These are phyloP conservation scores for Megalops cyprinoides DNA, from an alignment of 2,797 vertebrate species.

Conservation along the genomic window DNA sequence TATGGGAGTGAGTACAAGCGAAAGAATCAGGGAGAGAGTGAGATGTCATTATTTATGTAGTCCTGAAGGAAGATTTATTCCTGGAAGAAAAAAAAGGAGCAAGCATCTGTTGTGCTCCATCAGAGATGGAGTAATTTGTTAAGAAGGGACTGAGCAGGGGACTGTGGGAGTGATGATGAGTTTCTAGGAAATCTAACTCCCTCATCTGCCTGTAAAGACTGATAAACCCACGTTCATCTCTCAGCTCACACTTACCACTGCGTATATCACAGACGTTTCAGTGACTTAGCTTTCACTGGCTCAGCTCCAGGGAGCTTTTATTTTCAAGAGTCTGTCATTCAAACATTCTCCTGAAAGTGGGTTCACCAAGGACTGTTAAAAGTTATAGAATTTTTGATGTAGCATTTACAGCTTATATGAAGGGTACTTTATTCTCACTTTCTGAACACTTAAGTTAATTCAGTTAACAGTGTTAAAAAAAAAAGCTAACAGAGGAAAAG, in stretches of 20 bases:
- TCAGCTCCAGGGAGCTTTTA: neutral
- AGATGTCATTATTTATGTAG: neutral
- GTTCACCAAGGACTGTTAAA: too few species aligned
- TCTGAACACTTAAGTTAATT: neutral
- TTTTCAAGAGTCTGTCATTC: too few species aligned
- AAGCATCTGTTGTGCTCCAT: neutral
- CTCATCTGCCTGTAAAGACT: neutral
- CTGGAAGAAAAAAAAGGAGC: neutral
- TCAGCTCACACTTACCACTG: too few species aligned
- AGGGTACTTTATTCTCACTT: neutral
- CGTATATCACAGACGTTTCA: too few species aligned
- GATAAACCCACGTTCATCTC: neutral
- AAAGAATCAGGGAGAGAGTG: too few species aligned
- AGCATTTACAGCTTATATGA: too few species aligned
- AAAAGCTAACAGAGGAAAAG: neutral
- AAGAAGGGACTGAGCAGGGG: neutral
- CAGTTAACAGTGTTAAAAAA: neutral
- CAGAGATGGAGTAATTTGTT: neutral
- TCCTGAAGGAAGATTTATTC: neutral
- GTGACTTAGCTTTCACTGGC: slow-evolving; percentile 1
- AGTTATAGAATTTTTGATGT: too few species aligned
- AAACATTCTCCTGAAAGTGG: too few species aligned
- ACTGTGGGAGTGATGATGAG: too few species aligned
- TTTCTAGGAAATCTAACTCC: neutral
- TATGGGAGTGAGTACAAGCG: too few species aligned